Percentiles rank a stretch among this genome's conserved stretches.
phyloP scores from a whole-genome alignment of 2,888 invertebrate species.

The Synanthedon myopaeformis region DNA sequence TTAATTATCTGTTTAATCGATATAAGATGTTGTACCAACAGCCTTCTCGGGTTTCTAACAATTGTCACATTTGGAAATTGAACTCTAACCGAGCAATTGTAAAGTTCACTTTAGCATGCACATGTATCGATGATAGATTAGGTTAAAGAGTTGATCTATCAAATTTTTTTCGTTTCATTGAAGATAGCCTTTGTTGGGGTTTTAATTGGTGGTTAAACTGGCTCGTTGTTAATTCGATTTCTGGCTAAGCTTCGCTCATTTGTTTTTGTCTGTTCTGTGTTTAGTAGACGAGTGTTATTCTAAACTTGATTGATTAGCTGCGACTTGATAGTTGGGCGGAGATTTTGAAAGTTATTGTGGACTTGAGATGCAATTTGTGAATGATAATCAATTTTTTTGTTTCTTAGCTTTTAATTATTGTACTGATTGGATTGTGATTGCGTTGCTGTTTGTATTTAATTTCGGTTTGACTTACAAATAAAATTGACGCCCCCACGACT shows the following conservation, averaged over 20 bases:
- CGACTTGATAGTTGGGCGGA: slow-evolving; percentile 40
- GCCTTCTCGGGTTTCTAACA: slow-evolving; percentile 46
- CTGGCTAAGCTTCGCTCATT: slow-evolving; percentile 46
- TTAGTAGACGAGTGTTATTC: slow-evolving; percentile 53
- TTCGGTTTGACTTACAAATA: no score
- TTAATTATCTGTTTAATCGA: slow-evolving; percentile 72
- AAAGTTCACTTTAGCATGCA: slow-evolving; percentile 17
- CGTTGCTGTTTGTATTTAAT: no score
- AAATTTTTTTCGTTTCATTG: slow-evolving; percentile 63
- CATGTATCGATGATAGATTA: slow-evolving; percentile 44
- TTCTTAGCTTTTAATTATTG: no score
- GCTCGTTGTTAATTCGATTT: slow-evolving; percentile 64
- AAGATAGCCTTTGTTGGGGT: slow-evolving; percentile 64
- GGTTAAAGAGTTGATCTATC: slow-evolving; percentile 69
- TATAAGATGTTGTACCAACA: slow-evolving; percentile 71
- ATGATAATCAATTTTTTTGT: not conserved
- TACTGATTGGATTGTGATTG: no score
- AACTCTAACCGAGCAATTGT: slow-evolving; percentile 7
- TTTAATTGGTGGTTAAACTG: slow-evolving; percentile 69
- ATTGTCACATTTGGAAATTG: slow-evolving; percentile 12
- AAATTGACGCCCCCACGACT: no score
- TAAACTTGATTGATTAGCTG: slow-evolving; percentile 63
- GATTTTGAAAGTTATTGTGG: slow-evolving; percentile 30
- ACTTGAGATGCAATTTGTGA: slow-evolving; percentile 15
- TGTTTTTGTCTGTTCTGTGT: slow-evolving; percentile 52